Evolutionary conservation across 2,888 invertebrate genomes (phyloP), one percentile per base, ranked within the genome.

Genomic region (Polyommatus icarus): DNA sequence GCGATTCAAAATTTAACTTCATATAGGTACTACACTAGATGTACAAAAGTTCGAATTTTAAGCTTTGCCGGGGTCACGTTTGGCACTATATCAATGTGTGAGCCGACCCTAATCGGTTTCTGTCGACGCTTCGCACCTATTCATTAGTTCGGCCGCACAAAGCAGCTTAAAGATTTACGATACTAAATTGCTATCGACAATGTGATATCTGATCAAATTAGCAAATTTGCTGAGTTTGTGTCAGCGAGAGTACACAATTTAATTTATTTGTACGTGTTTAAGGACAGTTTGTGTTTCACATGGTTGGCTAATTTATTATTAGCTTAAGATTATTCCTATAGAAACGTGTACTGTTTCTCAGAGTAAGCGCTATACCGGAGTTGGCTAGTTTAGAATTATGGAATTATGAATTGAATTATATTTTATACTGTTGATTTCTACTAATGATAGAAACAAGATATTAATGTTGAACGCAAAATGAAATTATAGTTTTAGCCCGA

Each of bases 81-180:
- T n/a, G 29, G 71, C 8, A n/a, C 12, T 75, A 54, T 75, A 46
- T 50, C 50, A 15, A 40, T 40, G 40, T 40, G 40, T 40, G 40
- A 40, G 40, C 40, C 40, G 40, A 40, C 40, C 40, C 40, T 40
- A 40, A 50, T 50, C 50, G 75, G 54, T 29, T 75, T 54, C 81
- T 83, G 85, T 87, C 84, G 84, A 85, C 84, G 84, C 83, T 67
- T 71, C 78, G 59, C 77, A 76, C 75, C 85, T 84, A 84, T 84
- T 87, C 87, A 89, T 89, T 88, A 88, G 87, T 85, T 82, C 84
- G 83, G 84, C 87, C 86, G 86, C 83, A 88, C 89, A 91, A 91
- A 91, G 90, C 91, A 88, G 92, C 91, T 92, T 92, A 92, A 88
- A 88, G 90, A 89, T 89, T 88, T 87, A 86, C 88, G 86, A 82